phyloP scores from a whole-genome alignment of 2,113 vertebrate species.

The Polyodon spathula region DNA sequence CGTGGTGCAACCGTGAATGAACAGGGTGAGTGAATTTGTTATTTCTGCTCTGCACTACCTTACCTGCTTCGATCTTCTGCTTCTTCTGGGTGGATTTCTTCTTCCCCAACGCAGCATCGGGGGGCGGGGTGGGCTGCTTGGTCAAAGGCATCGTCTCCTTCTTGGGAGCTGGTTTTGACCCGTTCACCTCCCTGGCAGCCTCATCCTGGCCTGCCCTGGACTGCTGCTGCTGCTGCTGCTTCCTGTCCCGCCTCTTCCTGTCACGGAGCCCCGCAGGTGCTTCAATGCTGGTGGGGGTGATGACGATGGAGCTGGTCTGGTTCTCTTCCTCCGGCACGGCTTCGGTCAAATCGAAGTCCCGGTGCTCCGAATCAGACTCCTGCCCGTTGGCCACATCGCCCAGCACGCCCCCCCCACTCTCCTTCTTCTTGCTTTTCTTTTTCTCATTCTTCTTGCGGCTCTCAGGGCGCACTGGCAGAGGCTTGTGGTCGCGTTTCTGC shows the following conservation, averaged over 20 bases:
- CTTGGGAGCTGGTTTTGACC: slow-evolving; percentile 69
- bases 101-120: slow-evolving; percentile 60
- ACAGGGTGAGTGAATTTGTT: no score
- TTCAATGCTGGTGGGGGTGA: slow-evolving; percentile 40
- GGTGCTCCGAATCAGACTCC: slow-evolving; percentile 81
- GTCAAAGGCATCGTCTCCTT: slow-evolving; percentile 61
- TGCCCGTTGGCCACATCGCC: slow-evolving; percentile 55
- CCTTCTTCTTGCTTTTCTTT: slow-evolving; percentile 95
- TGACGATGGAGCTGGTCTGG: slow-evolving; percentile 33
- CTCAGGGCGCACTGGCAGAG: slow-evolving; percentile 69
- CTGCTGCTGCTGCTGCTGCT: slow-evolving; percentile 34
- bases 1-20: no score
- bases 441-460: slow-evolving; percentile 84
- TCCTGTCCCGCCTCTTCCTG: slow-evolving; percentile 90
- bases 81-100: slow-evolving; percentile 74
- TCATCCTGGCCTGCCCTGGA: slow-evolving; percentile 36
- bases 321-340: slow-evolving; percentile 61
- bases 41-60: no score
- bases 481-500: slow-evolving; percentile 82
- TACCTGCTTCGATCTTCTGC: slow-evolving; percentile 67
- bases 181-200: slow-evolving; percentile 62
- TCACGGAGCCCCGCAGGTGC: slow-evolving; percentile 59
- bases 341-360: slow-evolving; percentile 73
- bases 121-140: slow-evolving; percentile 69
- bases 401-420: slow-evolving; percentile 54